Conservation (phyloP, 2,113 vertebrate species). For the Electrona antarctica region DNA sequence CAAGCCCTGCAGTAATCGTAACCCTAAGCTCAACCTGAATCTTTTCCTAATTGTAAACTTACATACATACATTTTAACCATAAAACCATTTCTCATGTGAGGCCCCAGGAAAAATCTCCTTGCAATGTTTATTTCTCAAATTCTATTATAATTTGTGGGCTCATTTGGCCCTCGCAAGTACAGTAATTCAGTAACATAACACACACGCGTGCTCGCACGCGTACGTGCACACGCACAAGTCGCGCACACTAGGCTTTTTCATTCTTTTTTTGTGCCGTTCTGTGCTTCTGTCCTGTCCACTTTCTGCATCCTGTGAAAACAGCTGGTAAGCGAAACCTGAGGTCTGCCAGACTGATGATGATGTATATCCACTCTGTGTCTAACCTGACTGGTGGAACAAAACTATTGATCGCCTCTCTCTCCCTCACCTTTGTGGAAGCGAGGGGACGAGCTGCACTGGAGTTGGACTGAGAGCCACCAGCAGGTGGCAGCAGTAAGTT, state of each 20-base stretch:
- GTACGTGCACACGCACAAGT: background rate
- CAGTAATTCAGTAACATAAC: too few species aligned
- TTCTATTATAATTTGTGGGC: too few species aligned
- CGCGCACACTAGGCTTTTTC: background rate
- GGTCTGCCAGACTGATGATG: conserved; percentile 19
- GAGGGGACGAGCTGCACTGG: conserved; percentile 27
- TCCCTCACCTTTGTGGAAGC: conserved; percentile 56
- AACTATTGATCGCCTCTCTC: conserved; percentile 52
- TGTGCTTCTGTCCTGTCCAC: conserved; percentile 4
- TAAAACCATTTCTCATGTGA: too few species aligned
- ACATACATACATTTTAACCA: too few species aligned
- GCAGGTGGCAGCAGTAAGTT: conserved; percentile 78
- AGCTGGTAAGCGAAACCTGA: conserved; percentile 53
- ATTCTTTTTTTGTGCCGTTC: background rate
- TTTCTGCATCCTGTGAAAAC: conserved; percentile 32
- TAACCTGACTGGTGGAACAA: conserved; percentile 46
- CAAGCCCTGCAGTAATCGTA: too few species aligned
- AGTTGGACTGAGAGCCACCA: conserved; percentile 50
- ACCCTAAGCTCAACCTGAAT: too few species aligned
- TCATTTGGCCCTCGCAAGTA: too few species aligned
- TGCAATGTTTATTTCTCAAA: too few species aligned
- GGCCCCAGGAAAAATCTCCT: too few species aligned
- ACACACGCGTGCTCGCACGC: background rate
- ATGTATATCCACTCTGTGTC: conserved; percentile 40
- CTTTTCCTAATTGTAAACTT: too few species aligned